These are phyloP conservation scores for Cuculus canorus DNA, from an alignment of 2,797 vertebrate genomes.

Conservation along the genomic window DNA sequence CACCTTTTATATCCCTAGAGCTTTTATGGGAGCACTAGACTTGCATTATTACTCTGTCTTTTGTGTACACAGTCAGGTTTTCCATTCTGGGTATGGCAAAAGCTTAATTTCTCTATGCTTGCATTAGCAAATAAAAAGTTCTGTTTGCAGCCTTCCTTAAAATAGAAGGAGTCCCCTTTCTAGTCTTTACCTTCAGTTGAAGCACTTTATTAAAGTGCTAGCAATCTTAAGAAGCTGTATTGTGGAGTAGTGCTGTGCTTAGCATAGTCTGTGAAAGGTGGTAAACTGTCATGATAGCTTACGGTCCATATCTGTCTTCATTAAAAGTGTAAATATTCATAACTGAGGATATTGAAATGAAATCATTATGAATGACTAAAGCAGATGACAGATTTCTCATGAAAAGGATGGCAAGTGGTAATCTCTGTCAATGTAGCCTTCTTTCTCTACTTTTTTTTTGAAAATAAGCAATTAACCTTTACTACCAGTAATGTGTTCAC, in stretches of 20 bases:
- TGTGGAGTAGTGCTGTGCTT: conserved; percentile 1
- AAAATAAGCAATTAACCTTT: conserved; percentile 5
- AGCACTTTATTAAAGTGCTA: conserved; percentile 2
- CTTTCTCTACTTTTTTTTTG: neutral
- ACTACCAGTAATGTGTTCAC: conserved; percentile 37
- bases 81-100: neutral
- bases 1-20: neutral
- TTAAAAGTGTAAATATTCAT: conserved; percentile 63
- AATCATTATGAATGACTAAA: conserved; percentile 41
- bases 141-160: conserved; percentile 19
- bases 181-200: conserved; percentile 35
- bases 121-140: neutral
- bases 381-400: conserved; percentile 30
- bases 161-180: neutral
- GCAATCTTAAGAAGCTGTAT: conserved; percentile 8
- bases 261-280: neutral
- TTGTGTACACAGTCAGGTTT: neutral
- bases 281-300: conserved; percentile 3
- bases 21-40: neutral
- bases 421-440: neutral
- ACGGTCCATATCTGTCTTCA: conserved; percentile 61
- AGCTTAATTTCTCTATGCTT: neutral
- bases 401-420: conserved; percentile 4
- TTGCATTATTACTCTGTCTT: neutral
- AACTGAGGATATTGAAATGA: conserved; percentile 49